These are phyloP conservation scores for Cebidichthys violaceus DNA, from an alignment of 2,113 vertebrate genomes.

Conservation along the genomic window DNA sequence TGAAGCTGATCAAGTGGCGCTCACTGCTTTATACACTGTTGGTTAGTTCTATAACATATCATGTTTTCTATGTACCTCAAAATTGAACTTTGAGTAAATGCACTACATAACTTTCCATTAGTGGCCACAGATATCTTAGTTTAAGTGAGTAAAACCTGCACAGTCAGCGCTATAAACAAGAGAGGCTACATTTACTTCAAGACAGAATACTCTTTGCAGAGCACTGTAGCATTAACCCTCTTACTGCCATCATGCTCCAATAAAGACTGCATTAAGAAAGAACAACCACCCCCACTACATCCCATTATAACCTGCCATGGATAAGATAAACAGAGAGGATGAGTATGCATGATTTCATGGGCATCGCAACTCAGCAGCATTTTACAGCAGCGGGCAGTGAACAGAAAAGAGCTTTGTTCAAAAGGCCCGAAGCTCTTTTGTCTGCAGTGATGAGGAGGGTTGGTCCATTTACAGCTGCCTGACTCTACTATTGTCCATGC, in stretches of 20 bases:
- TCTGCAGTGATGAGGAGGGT: conserved; percentile 47
- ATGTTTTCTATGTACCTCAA: neutral
- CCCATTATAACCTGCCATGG: conserved; percentile 28
- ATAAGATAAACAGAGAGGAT: conserved; percentile 29
- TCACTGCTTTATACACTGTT: neutral
- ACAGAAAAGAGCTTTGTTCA: conserved; percentile 19
- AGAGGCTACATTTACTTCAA: conserved; percentile 13
- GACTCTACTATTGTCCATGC: conserved; percentile 8
- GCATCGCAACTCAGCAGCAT: conserved; percentile 42
- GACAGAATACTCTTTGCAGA: conserved; percentile 10
- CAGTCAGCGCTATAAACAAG: conserved; percentile 36
- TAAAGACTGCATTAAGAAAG: conserved; percentile 56
- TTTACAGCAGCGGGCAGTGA: conserved; percentile 24
- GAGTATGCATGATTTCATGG: conserved; percentile 47
- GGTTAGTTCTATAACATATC: neutral
- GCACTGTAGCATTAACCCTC: conserved; percentile 20
- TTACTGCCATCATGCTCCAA: conserved; percentile 7
- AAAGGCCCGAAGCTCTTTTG: conserved; percentile 23
- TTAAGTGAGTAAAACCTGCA: conserved; percentile 48
- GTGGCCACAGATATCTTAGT: neutral
- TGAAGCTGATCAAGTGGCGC: neutral
- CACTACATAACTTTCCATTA: conserved; percentile 1
- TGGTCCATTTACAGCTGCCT: conserved; percentile 33
- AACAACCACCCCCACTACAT: conserved; percentile 5
- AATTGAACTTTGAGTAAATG: neutral